A percentile compares a stretch with the other conserved stretches of the same genome.
Evolutionary conservation across 2,888 invertebrate genomes (phyloP).

Genomic region (Hirtodrosophila cameraria): DNA sequence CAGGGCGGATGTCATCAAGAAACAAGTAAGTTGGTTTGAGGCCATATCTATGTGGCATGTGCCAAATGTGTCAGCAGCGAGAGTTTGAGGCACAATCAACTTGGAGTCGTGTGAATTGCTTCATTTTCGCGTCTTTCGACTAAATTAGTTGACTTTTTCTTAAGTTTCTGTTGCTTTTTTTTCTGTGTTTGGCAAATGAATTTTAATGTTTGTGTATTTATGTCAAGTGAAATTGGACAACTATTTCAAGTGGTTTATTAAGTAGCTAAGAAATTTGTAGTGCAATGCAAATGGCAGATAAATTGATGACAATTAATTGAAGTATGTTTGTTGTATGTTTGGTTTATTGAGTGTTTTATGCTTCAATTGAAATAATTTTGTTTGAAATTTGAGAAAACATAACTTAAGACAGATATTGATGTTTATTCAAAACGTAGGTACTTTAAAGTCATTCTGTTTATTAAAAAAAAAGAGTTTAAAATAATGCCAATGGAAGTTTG

Average conservation of each 20-base stretch:
- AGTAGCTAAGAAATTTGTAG: neutral
- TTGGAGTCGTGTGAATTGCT: conserved; percentile 32
- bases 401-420: too few species aligned
- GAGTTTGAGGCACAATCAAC: conserved; percentile 8
- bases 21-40: conserved; percentile 15
- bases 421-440: too few species aligned
- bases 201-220: conserved; percentile 26
- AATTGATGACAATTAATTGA: too few species aligned
- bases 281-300: too few species aligned
- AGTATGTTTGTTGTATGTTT: too few species aligned
- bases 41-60: conserved; percentile 48
- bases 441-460: too few species aligned
- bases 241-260: neutral
- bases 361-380: too few species aligned
- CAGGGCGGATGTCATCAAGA: conserved; percentile 1
- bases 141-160: conserved; percentile 32
- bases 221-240: conserved; percentile 1
- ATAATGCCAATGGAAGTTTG: too few species aligned
- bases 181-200: conserved; percentile 13
- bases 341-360: too few species aligned
- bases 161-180: too few species aligned
- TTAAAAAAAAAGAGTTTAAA: too few species aligned
- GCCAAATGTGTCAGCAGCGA: conserved; percentile 69
- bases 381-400: too few species aligned
- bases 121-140: conserved; percentile 26